These are phyloP conservation scores for Drosophila lutescens DNA, from an alignment of 2,888 invertebrate genomes.

Conservation along the genomic window DNA sequence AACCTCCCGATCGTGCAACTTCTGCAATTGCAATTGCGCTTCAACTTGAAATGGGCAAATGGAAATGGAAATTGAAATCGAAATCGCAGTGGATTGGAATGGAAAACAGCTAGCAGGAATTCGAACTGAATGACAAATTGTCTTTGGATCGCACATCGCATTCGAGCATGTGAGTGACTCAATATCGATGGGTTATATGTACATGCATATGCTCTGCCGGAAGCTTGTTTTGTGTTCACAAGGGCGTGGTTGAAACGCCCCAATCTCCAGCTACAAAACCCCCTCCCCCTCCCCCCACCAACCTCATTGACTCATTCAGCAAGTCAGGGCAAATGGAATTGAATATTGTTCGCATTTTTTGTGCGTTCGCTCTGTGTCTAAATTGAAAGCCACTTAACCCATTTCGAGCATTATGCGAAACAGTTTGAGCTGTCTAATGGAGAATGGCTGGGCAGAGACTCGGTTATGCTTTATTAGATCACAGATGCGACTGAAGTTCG, in stretches of 20 bases:
- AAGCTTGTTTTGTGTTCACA: constrained; percentile 26
- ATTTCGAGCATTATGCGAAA: constrained; percentile 74
- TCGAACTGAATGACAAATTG: constrained; percentile 53
- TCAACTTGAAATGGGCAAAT: constrained; percentile 22
- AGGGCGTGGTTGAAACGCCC: constrained; percentile 26
- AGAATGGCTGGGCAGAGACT: constrained; percentile 17
- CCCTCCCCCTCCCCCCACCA: too few species aligned
- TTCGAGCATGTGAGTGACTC: constrained; percentile 21
- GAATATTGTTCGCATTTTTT: constrained; percentile 42
- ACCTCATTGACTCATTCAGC: constrained; percentile 53
- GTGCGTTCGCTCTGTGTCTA: constrained; percentile 37
- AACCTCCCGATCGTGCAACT: constrained; percentile 45
- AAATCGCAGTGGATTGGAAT: constrained; percentile 1
- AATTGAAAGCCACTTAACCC: constrained; percentile 77
- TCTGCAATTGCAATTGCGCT: constrained; percentile 29
- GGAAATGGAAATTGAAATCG: constrained; percentile 13
- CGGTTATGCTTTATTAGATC: constrained; percentile 45
- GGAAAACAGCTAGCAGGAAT: constrained; percentile 17
- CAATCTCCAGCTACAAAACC: neutral
- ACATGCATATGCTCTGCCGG: constrained; percentile 30
- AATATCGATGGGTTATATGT: constrained; percentile 18
- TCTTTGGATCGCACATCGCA: constrained; percentile 28
- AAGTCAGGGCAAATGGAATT: constrained; percentile 43
- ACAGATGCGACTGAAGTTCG: constrained; percentile 51
- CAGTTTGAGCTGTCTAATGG: constrained; percentile 53